Evolutionary conservation across 23 tunicate species (phyloP).

Genomic region (Trididemnum nubilum): DNA sequence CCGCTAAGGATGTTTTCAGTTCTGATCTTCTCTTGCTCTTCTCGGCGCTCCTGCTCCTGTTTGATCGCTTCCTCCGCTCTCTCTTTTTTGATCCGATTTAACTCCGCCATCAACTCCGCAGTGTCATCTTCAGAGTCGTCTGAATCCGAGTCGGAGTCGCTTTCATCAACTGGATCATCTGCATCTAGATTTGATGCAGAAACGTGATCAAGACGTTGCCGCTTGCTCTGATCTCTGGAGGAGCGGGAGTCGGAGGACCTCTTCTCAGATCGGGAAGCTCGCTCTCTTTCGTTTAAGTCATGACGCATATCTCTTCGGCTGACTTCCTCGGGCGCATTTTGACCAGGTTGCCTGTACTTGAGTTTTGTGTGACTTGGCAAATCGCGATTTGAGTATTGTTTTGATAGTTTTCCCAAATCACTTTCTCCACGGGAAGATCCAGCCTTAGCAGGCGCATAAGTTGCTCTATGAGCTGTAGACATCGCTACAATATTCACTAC

Average conservation of each 20-base stretch:
- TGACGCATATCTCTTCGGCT: slow-evolving; percentile 66
- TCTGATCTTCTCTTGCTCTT: slow-evolving; percentile 86
- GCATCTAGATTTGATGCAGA: slow-evolving; percentile 79
- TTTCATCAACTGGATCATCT: slow-evolving; percentile 82
- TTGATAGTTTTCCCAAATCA: slow-evolving; percentile 88
- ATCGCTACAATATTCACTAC: slow-evolving; percentile 31
- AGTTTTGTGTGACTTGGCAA: slow-evolving; percentile 84
- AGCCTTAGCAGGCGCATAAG: slow-evolving; percentile 83
- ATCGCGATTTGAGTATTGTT: slow-evolving; percentile 85
- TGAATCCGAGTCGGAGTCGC: slow-evolving; percentile 48
- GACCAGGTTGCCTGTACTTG: slow-evolving; percentile 69
- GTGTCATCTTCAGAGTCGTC: slow-evolving; percentile 88
- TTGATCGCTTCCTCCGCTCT: slow-evolving; percentile 87
- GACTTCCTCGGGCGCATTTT: slow-evolving; percentile 88
- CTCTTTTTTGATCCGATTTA: slow-evolving; percentile 76
- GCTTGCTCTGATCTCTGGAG: slow-evolving; percentile 69
- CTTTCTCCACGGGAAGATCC: slow-evolving; percentile 83
- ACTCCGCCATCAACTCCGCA: slow-evolving; percentile 83
- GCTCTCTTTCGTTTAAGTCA: slow-evolving; percentile 73
- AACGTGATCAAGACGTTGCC: slow-evolving; percentile 73
- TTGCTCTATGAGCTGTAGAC: slow-evolving; percentile 95
- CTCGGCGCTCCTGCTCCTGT: slow-evolving; percentile 63
- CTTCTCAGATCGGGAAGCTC: slow-evolving; percentile 68
- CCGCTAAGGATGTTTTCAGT: slow-evolving; percentile 94
- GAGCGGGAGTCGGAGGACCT: slow-evolving; percentile 54